Evolutionary conservation across 1,140 invertebrate genomes (phyloP).

Genomic region (Nasonia longicornis): DNA sequence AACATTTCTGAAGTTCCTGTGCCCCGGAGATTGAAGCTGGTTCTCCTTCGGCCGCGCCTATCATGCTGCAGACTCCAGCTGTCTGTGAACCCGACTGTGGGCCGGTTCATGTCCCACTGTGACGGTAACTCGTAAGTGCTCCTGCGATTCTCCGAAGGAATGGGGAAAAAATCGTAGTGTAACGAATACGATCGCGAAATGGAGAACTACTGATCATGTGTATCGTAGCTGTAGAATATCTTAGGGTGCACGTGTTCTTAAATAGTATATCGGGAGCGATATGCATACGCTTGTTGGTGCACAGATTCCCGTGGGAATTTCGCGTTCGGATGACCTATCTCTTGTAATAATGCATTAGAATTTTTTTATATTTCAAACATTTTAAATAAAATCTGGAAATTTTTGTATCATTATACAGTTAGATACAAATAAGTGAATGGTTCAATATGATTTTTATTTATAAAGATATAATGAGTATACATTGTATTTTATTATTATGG

Average conservation of each 20-base stretch:
- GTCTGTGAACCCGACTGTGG: not conserved
- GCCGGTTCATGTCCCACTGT: not conserved
- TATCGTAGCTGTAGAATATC: not conserved
- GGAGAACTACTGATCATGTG: too few species aligned
- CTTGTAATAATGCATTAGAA: too few species aligned
- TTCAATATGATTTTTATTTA: constrained; percentile 61
- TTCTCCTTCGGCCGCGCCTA: constrained; percentile 22
- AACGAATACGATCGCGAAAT: not conserved
- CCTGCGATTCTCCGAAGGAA: constrained; percentile 2
- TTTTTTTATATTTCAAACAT: too few species aligned
- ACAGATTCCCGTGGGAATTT: not conserved
- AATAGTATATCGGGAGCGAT: not conserved
- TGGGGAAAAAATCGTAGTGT: not conserved
- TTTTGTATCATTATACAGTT: too few species aligned
- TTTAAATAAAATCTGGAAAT: too few species aligned
- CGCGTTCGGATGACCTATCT: not conserved
- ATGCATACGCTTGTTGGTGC: not conserved
- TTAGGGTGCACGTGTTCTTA: not conserved
- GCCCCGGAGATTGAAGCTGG: constrained; percentile 18
- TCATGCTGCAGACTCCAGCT: not conserved
- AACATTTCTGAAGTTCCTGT: constrained; percentile 35
- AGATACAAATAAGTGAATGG: constrained; percentile 7
- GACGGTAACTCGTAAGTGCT: not conserved
- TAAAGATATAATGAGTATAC: constrained; percentile 65
- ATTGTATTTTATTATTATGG: constrained; percentile 62